Evolutionary conservation across 2,797 vertebrate genomes (phyloP).

Genomic region (Apodemus agrarius): DNA sequence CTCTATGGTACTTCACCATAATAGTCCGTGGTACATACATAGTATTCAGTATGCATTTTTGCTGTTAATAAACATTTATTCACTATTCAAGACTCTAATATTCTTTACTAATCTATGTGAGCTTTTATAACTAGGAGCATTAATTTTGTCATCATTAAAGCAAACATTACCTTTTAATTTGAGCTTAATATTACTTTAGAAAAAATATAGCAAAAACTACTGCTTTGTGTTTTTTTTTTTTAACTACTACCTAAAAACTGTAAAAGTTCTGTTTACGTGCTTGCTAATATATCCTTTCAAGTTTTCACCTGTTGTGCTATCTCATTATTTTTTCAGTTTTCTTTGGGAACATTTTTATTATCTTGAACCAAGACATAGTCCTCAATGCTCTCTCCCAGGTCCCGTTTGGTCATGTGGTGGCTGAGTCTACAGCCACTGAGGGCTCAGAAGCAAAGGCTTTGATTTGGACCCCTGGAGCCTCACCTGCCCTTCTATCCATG

Average conservation of each 20-base stretch:
- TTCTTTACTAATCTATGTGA: background rate
- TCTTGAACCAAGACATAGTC: background rate
- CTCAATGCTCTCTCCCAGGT: background rate
- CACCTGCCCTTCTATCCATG: background rate
- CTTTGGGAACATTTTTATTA: background rate
- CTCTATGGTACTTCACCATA: background rate
- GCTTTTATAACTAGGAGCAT: background rate
- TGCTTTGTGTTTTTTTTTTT: background rate
- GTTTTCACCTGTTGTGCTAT: background rate
- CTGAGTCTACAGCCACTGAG: background rate
- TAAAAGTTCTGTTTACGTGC: background rate
- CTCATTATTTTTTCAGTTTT: background rate
- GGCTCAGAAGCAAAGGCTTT: background rate
- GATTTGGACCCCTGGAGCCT: background rate
- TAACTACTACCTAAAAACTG: background rate
- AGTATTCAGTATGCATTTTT: background rate
- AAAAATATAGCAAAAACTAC: background rate
- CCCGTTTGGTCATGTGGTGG: background rate
- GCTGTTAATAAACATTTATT: background rate
- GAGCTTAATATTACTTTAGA: constrained; percentile 22
- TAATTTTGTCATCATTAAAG: background rate
- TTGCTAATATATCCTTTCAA: background rate
- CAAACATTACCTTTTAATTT: constrained; percentile 23
- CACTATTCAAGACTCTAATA: background rate
- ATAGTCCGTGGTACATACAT: background rate